Percentiles rank a stretch among this genome's conserved stretches.
These are phyloP conservation scores for Eupeodes luniger DNA, from an alignment of 2,888 invertebrate genomes.

Conservation along the genomic window DNA sequence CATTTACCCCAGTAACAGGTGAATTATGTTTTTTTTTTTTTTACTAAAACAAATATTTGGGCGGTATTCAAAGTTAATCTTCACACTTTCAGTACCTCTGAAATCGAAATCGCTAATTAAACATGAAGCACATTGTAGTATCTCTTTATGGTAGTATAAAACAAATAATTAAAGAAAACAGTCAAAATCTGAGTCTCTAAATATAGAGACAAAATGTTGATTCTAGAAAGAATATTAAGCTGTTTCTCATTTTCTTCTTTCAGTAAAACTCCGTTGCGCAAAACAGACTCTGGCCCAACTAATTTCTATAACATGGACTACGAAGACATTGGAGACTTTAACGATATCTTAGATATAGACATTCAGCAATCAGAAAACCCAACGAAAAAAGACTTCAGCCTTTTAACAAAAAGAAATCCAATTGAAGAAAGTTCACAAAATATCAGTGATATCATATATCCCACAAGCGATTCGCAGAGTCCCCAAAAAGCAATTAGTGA, in stretches of 20 bases:
- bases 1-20: no score
- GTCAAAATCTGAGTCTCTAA: no score
- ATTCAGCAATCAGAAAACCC: constrained; percentile 57
- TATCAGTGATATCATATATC: constrained; percentile 33
- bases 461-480: constrained; percentile 48
- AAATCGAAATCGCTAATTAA: no score
- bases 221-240: background rate
- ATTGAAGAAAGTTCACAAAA: constrained; percentile 50
- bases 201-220: no score
- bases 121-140: no score
- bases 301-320: constrained; percentile 76
- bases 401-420: constrained; percentile 39
- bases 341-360: constrained; percentile 51
- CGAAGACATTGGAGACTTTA: constrained; percentile 75
- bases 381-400: constrained; percentile 40
- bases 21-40: no score
- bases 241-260: background rate
- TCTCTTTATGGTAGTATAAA: no score
- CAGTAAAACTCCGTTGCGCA: constrained; percentile 50
- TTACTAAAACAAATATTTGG: no score
- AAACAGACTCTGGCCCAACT: constrained; percentile 73
- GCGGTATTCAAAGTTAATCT: no score
- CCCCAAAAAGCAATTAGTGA: constrained; percentile 24
- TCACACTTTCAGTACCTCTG: no score
- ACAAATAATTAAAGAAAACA: no score